Evolutionary conservation across 2,888 invertebrate species (phyloP), one percentile per base, ranked within the genome.

Genomic region (Leucophora obtusa): DNA sequence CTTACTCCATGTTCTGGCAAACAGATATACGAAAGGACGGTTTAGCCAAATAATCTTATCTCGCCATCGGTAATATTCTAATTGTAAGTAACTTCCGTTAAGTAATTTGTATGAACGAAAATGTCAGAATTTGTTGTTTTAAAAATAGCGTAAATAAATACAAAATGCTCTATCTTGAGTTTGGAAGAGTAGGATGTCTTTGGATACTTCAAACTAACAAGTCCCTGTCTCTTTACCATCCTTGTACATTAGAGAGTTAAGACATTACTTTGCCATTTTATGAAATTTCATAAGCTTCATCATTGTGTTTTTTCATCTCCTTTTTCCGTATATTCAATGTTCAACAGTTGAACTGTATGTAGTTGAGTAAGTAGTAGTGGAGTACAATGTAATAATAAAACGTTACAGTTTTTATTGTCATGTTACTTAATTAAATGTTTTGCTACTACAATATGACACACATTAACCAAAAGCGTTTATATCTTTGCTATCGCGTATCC

Each of bases 371-470:
- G 10, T 35, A 35, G 38, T 38, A 38, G 35, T 38, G 2, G 38
- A 28, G 38, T 38, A 62, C 21, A 59, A 62, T 54, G 18, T 62
- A 28, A n/a, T 47, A 62, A 33, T 56, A 66, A 63, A 76, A 63
- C 38, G 58, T 76, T 63, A 70, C 28, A 50, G 62, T 50, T 72
- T 62, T 38, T 38, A 56, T 71, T 76, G 69, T 63, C 75, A 70
- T 70, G 63, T 70, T 70, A 28, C 11, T 76, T 65, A 63, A 70
- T 63, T 58, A 70, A 76, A 70, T 24, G 18, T 38, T 47, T 75
- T 58, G 10, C 43, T 43, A 38, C 10, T 38, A 17, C 28, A 28
- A 11, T 11, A 17, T 17, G 28, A 35, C 35, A 58, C 53, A 38
- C 59, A 50, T 43, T 56, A 54, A 66, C 54, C 54, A 66, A 66